These are phyloP conservation scores for Syncerus caffer DNA, from an alignment of 2,797 vertebrate genomes.

Conservation along the genomic window DNA sequence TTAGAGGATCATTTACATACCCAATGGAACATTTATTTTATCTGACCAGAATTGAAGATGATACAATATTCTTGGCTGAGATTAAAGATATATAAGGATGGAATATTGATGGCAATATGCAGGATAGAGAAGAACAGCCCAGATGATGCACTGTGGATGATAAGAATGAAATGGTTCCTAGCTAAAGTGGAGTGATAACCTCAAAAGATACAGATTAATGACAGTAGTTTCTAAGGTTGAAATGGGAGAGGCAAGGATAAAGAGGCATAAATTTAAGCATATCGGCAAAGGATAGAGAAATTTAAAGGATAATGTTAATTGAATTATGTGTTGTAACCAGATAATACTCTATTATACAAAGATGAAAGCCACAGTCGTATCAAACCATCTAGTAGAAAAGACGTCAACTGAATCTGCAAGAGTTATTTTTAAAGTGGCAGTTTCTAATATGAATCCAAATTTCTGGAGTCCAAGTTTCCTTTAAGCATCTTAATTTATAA, in stretches of 20 bases:
- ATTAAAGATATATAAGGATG: slow-evolving; percentile 79
- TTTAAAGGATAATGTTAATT: slow-evolving; percentile 78
- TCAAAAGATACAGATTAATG: slow-evolving; percentile 78
- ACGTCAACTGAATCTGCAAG: not conserved
- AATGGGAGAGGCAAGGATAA: slow-evolving; percentile 72
- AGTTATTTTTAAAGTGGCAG: slow-evolving; percentile 66
- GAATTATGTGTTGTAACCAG: slow-evolving; percentile 73
- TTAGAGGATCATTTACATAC: slow-evolving; percentile 77
- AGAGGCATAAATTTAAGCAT: slow-evolving; percentile 69
- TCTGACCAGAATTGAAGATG: slow-evolving; percentile 78
- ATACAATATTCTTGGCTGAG: slow-evolving; percentile 76
- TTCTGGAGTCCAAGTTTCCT: slow-evolving; percentile 27
- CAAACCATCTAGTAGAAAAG: slow-evolving; percentile 54
- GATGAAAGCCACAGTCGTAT: slow-evolving; percentile 59
- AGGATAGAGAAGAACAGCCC: slow-evolving; percentile 55
- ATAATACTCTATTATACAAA: slow-evolving; percentile 63
- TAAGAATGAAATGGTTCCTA: slow-evolving; percentile 76
- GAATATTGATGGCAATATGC: slow-evolving; percentile 75
- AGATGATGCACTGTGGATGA: slow-evolving; percentile 67
- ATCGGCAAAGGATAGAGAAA: slow-evolving; percentile 67
- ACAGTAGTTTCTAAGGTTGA: slow-evolving; percentile 71
- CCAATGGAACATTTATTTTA: slow-evolving; percentile 80
- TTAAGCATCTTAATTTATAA: slow-evolving; percentile 62
- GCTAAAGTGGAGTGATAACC: slow-evolving; percentile 72
- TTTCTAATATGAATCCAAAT: slow-evolving; percentile 49